phyloP scores from a whole-genome alignment of 2,113 vertebrate genomes.

The Xiphias gladius region DNA sequence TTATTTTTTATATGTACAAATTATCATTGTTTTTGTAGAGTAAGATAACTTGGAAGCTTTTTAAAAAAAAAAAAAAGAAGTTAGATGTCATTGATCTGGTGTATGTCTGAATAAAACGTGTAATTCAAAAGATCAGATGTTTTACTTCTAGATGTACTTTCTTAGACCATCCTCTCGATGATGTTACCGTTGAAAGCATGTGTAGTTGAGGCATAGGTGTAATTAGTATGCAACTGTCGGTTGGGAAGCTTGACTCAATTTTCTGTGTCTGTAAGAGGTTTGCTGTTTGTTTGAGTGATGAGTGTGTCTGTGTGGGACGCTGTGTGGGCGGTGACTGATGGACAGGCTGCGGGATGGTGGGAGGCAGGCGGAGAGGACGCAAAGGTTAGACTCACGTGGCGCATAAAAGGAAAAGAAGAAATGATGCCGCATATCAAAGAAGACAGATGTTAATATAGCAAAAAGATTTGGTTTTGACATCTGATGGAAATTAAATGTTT shows the following conservation, averaged over 20 bases:
- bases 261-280: constrained; percentile 11
- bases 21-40: constrained; percentile 75
- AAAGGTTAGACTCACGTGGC: constrained; percentile 32
- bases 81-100: constrained; percentile 32
- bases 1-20: constrained; percentile 83
- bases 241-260: background rate
- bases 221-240: background rate
- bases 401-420: background rate
- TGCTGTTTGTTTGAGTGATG: constrained; percentile 49
- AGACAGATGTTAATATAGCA: constrained; percentile 26
- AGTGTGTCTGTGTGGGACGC: constrained; percentile 16
- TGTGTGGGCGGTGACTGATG: constrained; percentile 65
- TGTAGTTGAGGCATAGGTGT: background rate
- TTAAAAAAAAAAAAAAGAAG: constrained; percentile 35
- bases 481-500: background rate
- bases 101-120: constrained; percentile 64
- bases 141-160: background rate
- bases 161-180: background rate
- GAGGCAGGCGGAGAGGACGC: constrained; percentile 50
- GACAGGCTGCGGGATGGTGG: constrained; percentile 47
- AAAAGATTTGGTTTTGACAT: background rate
- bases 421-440: constrained; percentile 11
- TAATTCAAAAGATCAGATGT: constrained; percentile 37
- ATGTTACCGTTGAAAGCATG: background rate
- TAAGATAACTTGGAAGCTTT: constrained; percentile 46